phyloP scores from a whole-genome alignment of 2,888 invertebrate species.

The Polydrusus cervinus region DNA sequence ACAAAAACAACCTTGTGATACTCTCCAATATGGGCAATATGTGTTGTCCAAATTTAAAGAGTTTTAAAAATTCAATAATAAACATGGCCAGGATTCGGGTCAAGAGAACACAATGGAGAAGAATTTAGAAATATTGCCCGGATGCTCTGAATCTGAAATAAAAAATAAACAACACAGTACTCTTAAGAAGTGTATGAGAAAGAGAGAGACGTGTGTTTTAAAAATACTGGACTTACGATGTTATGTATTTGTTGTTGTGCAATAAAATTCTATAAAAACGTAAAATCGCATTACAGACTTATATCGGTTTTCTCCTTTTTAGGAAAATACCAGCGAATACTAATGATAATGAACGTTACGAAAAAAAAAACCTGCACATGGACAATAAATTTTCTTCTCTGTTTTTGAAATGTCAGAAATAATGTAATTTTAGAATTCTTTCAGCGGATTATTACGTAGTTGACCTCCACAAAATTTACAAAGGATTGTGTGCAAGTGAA shows the following conservation, averaged over 20 bases:
- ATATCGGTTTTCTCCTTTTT: conserved; percentile 20
- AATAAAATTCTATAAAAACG: conserved; percentile 17
- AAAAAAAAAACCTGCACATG: conserved; percentile 19
- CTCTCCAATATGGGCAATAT: too few species aligned
- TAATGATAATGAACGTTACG: conserved; percentile 20
- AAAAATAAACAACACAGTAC: conserved; percentile 21
- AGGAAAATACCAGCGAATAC: conserved; percentile 24
- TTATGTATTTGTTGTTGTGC: conserved; percentile 6
- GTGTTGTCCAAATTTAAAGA: too few species aligned
- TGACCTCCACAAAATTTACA: conserved; percentile 17
- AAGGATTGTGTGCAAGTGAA: conserved; percentile 16
- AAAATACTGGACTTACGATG: not conserved
- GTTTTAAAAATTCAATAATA: too few species aligned
- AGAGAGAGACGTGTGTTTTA: too few species aligned
- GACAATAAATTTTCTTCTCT: conserved; percentile 17
- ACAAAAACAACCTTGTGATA: too few species aligned
- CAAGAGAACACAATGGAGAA: too few species aligned
- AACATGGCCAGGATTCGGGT: too few species aligned
- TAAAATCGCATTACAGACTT: conserved; percentile 4
- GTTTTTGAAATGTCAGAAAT: conserved; percentile 28
- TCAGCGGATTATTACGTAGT: conserved; percentile 18
- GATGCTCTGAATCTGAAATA: too few species aligned
- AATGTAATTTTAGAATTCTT: conserved; percentile 28
- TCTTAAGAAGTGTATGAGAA: not conserved
- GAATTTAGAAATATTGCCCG: too few species aligned